Evolutionary conservation across 1,140 invertebrate species (phyloP).

Genomic region (Parasteatoda tepidariorum): DNA sequence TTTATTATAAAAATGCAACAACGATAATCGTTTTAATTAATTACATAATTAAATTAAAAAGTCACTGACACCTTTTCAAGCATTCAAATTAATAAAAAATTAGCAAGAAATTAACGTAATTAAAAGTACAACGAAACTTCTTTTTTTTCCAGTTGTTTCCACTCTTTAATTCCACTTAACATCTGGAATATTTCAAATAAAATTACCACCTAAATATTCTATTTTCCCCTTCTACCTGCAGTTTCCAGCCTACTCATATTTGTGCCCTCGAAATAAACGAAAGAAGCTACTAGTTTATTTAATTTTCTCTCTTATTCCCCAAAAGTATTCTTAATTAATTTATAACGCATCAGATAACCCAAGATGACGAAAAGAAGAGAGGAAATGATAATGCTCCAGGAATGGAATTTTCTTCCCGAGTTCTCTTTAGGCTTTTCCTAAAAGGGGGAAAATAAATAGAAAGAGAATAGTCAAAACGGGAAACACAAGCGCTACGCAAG

Average conservation of each 20-base stretch:
- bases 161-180: too few relatives aligned
- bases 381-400: neutral
- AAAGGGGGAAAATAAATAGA: neutral
- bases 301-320: neutral
- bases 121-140: too few relatives aligned
- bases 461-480: neutral
- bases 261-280: neutral
- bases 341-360: conserved; percentile 47
- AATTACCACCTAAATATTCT: neutral
- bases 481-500: neutral
- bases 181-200: neutral
- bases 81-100: too few relatives aligned
- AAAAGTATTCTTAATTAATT: conserved; percentile 45
- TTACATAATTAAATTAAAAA: too few relatives aligned
- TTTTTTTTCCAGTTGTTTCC: too few relatives aligned
- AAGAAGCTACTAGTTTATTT: conserved; percentile 3
- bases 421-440: neutral
- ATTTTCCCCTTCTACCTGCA: neutral
- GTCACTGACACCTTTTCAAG: too few relatives aligned
- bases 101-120: too few relatives aligned
- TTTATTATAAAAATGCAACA: too few relatives aligned
- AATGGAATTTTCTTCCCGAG: neutral
- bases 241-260: conserved; percentile 4
- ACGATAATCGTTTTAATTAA: too few relatives aligned
- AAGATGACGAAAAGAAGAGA: conserved; percentile 14